Base-by-base conservation (phyloP, 1,140 invertebrate genomes). In the Thereuonema tuberculata region DNA sequence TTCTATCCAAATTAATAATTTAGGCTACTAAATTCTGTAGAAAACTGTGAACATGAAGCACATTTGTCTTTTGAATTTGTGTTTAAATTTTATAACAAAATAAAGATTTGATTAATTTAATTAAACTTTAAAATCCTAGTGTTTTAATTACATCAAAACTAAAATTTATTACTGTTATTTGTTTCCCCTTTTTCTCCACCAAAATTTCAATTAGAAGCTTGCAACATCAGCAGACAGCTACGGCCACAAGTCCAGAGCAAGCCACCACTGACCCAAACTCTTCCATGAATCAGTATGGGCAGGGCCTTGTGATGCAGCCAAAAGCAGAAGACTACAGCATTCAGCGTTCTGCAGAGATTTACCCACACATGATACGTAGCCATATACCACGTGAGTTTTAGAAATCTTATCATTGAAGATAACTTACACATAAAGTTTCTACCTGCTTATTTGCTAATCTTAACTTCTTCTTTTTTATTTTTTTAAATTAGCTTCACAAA, bases 311-410 rank as follows among this genome's bases (percentile, higher is more conserved):
- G 2, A 60, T 60, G 48, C 59, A 60, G 26, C 37, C 59, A 21
- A 60, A 60, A 60, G 49, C 59, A 3, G 59, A 60, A 27, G 86
- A 89, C 75, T 88, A 88, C 70, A 84, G 84, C 53, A 71, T 86
- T 62, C 84, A 85, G 65, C 71, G 82, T 23, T 78, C 67, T 56
- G n/a, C 5, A 12, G 75, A 66, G 68, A 71, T 67, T 70, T 74
- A 78, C 57, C 70, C 75, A 1, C 77, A 79, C 64, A 80, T 80
- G 74, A 71, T 80, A 53, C 69, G 73, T 37, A 67, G 73, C 26
- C 74, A 76, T 66, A 72, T 76, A 55, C 74, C 74, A 66, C 71
- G 73, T 74, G 71, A 67, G 62, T 65, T 50, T 12, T n/a, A 12
- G 5, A 50, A 24, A 12, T 12, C 3, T 50, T 12, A 12, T 50